Conservation (phyloP, 2,888 invertebrate genomes). For the Andrena bucephala region DNA sequence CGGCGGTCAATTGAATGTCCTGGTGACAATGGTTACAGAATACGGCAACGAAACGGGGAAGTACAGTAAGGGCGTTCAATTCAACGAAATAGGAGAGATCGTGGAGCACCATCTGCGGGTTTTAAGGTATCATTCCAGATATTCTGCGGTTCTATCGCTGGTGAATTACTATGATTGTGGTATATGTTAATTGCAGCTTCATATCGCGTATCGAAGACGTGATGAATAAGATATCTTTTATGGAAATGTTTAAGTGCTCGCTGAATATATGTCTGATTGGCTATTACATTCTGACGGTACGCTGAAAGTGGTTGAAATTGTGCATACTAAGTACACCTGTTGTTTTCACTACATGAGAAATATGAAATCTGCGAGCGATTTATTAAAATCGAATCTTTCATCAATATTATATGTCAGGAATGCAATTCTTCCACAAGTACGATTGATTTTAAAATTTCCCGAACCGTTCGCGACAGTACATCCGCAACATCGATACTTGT, state of each 20-base stretch:
- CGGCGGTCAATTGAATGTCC: slow-evolving; percentile 68
- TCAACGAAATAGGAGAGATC: slow-evolving; percentile 43
- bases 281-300: slow-evolving; percentile 62
- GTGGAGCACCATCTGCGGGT: slow-evolving; percentile 65
- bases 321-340: no score
- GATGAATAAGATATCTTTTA: slow-evolving; percentile 76
- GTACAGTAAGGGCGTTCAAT: not conserved
- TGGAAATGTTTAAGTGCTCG: slow-evolving; percentile 79
- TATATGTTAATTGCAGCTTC: slow-evolving; percentile 59
- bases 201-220: slow-evolving; percentile 73
- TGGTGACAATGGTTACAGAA: slow-evolving; percentile 58
- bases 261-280: slow-evolving; percentile 65
- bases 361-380: no score
- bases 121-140: slow-evolving; percentile 48
- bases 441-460: no score
- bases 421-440: no score
- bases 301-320: slow-evolving; percentile 3
- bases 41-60: slow-evolving; percentile 34
- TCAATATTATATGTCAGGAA: not conserved
- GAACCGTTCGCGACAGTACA: no score
- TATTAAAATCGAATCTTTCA: no score
- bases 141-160: not conserved
- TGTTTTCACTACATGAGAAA: no score
- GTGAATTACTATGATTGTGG: not conserved
- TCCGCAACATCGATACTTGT: no score